These are phyloP conservation scores for Nasonia oneida DNA, from an alignment of 2,888 invertebrate species.

Conservation along the genomic window DNA sequence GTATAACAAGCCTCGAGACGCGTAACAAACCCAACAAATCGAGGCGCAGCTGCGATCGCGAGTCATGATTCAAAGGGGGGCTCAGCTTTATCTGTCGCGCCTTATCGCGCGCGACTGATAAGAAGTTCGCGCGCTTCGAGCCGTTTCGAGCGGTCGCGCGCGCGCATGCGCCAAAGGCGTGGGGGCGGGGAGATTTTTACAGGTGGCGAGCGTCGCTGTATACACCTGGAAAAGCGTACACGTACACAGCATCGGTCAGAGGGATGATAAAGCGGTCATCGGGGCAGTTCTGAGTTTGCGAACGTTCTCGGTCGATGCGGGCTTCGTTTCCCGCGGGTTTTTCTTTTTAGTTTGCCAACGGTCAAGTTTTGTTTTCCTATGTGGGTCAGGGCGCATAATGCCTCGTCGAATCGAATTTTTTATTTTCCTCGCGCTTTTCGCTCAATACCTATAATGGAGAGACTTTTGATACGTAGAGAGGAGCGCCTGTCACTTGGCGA, in stretches of 20 bases:
- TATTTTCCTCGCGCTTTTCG: neutral
- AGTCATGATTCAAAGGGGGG: slow-evolving; percentile 41
- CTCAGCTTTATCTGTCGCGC: slow-evolving; percentile 66
- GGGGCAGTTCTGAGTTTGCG: slow-evolving; percentile 18
- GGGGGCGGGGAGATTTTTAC: neutral
- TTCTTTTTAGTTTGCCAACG: neutral
- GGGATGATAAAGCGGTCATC: slow-evolving; percentile 6
- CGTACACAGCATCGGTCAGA: neutral
- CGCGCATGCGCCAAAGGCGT: neutral
- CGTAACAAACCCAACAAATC: slow-evolving; percentile 43
- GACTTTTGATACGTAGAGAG: neutral
- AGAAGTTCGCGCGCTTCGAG: slow-evolving; percentile 65
- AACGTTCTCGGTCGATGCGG: neutral
- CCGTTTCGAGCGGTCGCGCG: neutral
- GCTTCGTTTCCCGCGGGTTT: neutral
- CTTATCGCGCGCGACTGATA: slow-evolving; percentile 70
- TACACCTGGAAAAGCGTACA: neutral
- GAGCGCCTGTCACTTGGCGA: slow-evolving; percentile 19
- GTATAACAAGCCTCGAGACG: neutral
- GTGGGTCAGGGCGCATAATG: slow-evolving; percentile 15
- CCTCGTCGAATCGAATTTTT: neutral
- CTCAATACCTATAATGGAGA: neutral
- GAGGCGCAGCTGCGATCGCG: slow-evolving; percentile 26
- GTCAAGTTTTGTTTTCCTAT: slow-evolving; percentile 1
- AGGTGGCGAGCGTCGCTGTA: neutral